Evolutionary conservation across 1,140 invertebrate genomes (phyloP).

Genomic region (Zaprionus tsacasi): DNA sequence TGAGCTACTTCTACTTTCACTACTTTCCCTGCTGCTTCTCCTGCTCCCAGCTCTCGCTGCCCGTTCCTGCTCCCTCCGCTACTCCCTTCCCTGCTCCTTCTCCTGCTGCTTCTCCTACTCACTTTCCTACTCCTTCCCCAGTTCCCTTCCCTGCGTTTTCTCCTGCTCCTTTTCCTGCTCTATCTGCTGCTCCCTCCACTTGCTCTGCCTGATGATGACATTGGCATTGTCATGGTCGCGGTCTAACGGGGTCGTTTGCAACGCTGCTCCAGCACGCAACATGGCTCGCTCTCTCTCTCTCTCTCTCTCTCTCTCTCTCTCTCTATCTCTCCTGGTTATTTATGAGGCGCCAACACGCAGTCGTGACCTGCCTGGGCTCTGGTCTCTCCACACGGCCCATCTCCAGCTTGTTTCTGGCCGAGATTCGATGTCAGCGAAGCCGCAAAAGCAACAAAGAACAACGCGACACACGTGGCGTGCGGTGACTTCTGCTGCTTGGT

Average conservation of each 20-base stretch:
- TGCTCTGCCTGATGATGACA: conserved; percentile 1
- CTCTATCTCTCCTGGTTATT: conserved; percentile 29
- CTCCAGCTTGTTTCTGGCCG: neutral
- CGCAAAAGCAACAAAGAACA: conserved; percentile 18
- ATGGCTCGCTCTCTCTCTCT: no score
- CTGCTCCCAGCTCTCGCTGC: neutral
- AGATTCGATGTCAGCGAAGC: conserved; percentile 6
- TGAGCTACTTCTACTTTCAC: no score
- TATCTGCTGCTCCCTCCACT: neutral
- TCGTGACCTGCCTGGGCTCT: neutral
- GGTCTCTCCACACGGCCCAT: neutral
- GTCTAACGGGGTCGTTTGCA: conserved; percentile 20
- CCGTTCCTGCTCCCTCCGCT: neutral
- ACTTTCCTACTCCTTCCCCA: neutral
- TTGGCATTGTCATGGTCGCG: conserved; percentile 9
- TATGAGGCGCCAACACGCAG: conserved; percentile 66
- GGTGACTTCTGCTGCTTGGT: conserved; percentile 16
- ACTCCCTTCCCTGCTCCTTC: neutral
- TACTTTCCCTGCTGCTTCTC: no score
- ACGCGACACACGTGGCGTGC: conserved; percentile 20
- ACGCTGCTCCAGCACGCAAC: conserved; percentile 50
- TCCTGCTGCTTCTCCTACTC: neutral
- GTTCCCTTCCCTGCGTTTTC: no score
- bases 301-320: no score
- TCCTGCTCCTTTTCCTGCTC: neutral